phyloP scores from a whole-genome alignment of 2,888 invertebrate genomes.

The Idaea biselata region DNA sequence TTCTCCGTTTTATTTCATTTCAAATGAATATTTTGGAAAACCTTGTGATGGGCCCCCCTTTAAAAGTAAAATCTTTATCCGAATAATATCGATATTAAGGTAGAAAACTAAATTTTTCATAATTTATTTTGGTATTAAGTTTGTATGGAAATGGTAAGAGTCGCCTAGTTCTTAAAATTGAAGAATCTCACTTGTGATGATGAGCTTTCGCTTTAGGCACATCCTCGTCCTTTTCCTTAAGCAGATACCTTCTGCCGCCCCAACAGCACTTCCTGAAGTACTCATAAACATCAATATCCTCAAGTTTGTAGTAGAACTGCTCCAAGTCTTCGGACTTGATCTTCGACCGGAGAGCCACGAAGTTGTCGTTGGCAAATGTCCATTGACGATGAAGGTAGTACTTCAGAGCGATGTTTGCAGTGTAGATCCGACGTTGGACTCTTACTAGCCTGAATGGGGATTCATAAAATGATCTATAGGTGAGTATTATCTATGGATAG shows the following conservation, averaged over 20 bases:
- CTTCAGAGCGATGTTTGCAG: conserved; percentile 85
- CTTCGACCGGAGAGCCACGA: conserved; percentile 71
- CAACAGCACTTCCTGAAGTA: conserved; percentile 78
- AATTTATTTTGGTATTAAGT: too few relatives aligned
- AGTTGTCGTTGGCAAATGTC: conserved; percentile 85
- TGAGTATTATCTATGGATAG: too few relatives aligned
- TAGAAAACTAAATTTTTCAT: too few relatives aligned
- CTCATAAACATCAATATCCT: conserved; percentile 71
- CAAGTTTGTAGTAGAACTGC: conserved; percentile 82
- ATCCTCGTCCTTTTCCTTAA: conserved; percentile 83
- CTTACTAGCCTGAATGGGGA: conserved; percentile 83
- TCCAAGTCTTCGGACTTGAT: conserved; percentile 73
- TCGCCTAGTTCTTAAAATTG: too few relatives aligned
- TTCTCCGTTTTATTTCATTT: too few relatives aligned
- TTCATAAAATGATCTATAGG: conserved; percentile 19
- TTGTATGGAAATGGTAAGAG: too few relatives aligned
- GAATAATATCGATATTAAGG: too few relatives aligned
- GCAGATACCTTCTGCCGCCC: conserved; percentile 83
- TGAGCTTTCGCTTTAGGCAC: conserved; percentile 76
- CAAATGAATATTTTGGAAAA: too few relatives aligned
- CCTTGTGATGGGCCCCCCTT: too few relatives aligned
- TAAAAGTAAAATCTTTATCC: too few relatives aligned
- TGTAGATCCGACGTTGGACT: conserved; percentile 90
- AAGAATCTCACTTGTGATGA: conserved; percentile 65
- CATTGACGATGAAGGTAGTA: conserved; percentile 90